A percentile compares a stretch with the other conserved stretches of the same genome.
These are phyloP conservation scores for Eremobia ochroleuca DNA, from an alignment of 2,888 invertebrate species.

Conservation along the genomic window DNA sequence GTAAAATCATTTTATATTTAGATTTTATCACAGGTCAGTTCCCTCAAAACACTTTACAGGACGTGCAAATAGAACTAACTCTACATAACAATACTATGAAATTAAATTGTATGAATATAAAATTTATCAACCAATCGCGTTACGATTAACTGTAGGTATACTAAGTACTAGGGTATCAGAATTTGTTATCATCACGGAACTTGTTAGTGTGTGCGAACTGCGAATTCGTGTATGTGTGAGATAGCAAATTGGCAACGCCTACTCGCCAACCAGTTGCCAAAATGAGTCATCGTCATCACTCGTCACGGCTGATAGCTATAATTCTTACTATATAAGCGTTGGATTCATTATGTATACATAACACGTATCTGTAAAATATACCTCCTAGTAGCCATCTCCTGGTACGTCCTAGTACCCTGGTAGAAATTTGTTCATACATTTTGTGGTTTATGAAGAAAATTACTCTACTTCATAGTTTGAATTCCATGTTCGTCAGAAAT, in stretches of 20 bases:
- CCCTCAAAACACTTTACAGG: neutral
- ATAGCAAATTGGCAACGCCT: constrained; percentile 86
- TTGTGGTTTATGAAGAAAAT: constrained; percentile 69
- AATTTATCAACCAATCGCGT: constrained; percentile 45
- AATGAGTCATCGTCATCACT: constrained; percentile 81
- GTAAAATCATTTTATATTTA: neutral
- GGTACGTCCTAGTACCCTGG: constrained; percentile 73
- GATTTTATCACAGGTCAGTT: constrained; percentile 19
- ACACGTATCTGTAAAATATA: constrained; percentile 36
- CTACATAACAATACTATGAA: constrained; percentile 7
- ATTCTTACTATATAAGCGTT: constrained; percentile 45
- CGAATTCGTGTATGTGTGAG: constrained; percentile 71
- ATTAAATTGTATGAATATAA: constrained; percentile 14
- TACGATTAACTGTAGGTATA: constrained; percentile 67
- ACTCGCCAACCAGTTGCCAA: constrained; percentile 85
- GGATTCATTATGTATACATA: constrained; percentile 58
- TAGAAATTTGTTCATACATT: constrained; percentile 75
- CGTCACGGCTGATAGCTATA: constrained; percentile 64
- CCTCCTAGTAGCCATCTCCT: constrained; percentile 63
- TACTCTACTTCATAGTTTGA: constrained; percentile 52
- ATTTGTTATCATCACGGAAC: constrained; percentile 69
- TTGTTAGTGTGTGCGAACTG: constrained; percentile 77
- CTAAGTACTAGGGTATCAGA: constrained; percentile 80
- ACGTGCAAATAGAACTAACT: neutral
- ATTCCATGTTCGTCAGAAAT: constrained; percentile 24